phyloP scores from a whole-genome alignment of 2,113 vertebrate species.

The Fukomys damarensis region DNA sequence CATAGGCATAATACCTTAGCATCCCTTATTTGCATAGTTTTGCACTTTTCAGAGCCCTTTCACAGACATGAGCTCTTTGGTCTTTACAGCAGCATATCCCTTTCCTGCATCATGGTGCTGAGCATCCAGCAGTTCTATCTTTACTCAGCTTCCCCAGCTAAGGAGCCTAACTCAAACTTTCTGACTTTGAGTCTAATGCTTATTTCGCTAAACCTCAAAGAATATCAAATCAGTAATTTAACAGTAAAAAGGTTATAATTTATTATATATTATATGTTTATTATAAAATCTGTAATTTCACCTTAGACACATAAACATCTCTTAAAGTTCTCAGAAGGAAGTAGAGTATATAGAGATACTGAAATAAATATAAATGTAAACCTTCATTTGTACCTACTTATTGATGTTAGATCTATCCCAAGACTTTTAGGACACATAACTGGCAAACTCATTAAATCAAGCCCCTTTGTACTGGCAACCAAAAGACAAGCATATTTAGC shows the following conservation, averaged over 20 bases:
- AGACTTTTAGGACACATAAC: not conserved
- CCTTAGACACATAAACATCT: constrained; percentile 8
- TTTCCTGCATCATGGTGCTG: not conserved
- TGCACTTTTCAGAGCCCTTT: not conserved
- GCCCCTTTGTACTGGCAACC: not conserved
- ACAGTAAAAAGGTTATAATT: constrained; percentile 4
- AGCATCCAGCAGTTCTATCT: not conserved
- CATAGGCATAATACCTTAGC: not conserved
- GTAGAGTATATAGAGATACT: not conserved
- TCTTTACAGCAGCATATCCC: not conserved
- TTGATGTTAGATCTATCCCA: not conserved
- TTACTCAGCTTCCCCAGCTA: not conserved
- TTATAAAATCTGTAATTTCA: not conserved
- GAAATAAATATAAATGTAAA: not conserved
- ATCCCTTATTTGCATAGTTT: not conserved
- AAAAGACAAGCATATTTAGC: not conserved
- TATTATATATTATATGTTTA: not conserved
- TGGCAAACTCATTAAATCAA: constrained; percentile 36
- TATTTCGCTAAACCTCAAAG: not conserved
- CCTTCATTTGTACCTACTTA: not conserved
- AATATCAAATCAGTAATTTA: not conserved
- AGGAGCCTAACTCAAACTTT: not conserved
- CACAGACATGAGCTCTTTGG: not conserved
- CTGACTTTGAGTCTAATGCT: not conserved
- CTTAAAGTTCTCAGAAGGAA: not conserved